Evolutionary conservation across 2,888 invertebrate species (phyloP), one percentile per base, ranked within the genome.

Genomic region (Stratiomys singularior): DNA sequence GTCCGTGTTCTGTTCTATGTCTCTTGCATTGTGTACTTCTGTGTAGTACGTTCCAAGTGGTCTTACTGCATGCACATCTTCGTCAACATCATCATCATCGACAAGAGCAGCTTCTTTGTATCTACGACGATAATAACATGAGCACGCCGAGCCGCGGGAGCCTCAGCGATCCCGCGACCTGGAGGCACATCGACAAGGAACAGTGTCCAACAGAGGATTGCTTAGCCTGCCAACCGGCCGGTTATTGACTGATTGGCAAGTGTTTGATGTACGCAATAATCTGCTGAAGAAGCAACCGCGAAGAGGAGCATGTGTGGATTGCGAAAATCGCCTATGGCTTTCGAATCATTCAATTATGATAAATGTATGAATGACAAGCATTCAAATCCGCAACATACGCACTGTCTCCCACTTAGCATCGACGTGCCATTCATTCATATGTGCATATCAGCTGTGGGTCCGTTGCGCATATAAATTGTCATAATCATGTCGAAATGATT

Each of bases 231-330:
- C 69, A 25, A 25, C 46, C 11, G 69, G 69, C 47, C 66, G 44
- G 66, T 46, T 69, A 67, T 69, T 69, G 69, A 69, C 69, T 69
- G 69, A 69, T 47, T 69, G 28, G 47, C 69, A 69, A 69, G 46
- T 69, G 69, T 25, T 47, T 47, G 23, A 69, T 25, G 66, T 25
- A 46, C 13, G 2, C 30, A 18, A 15, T n/a, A 23, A 69, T 11
- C 46, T 7, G 7, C 44, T n/a, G 44, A 25, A 7, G 60, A 60
- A 23, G 21, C 15, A 23, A 27, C 23, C 15, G 47, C 46, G 1
- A 18, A 25, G 69, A 23, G 18, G 25, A 46, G 21, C 28, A 47
- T 13, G 30, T 30, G 23, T 30, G 27, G 13, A 64, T n/a, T 25
- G 64, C 27, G 64, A 69, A 69, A 69, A 23, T 13, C 30, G 69